Base-by-base conservation (phyloP, 2,797 vertebrate species). In the Arnoldichthys spilopterus region DNA sequence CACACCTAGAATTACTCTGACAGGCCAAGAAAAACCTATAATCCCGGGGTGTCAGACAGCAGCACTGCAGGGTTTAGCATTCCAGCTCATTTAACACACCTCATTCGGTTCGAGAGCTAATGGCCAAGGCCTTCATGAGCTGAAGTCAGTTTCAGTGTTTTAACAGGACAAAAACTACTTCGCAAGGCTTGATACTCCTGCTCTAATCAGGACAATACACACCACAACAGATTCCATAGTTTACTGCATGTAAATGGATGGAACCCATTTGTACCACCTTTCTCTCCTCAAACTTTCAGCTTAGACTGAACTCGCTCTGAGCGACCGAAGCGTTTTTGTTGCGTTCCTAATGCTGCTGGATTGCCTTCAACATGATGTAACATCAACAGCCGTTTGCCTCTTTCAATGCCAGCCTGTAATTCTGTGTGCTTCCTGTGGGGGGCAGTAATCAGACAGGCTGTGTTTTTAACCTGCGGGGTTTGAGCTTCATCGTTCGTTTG, bases 21-120 rank as follows among this genome's bases (percentile, higher is more conserved):
- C 66, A 68, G 43, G 66, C 16, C 24, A 30, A n/a, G 43, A 12
- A 1, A 49, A 68, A 68, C 66, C 66, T 51, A 49, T 68, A 68
- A 68, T 68, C 30, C 30, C 32, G 7, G 28, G 30, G 16, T 61
- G 26, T 30, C 7, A 30, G 5, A 32, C 6, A 3, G 26, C 56
- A 59, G 59, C 59, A 62, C 28, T 24, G 6, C 30, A 32, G 8
- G 16, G 59, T 34, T 61, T 30, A 28, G 26, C 13, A 61, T 30
- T 62, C 59, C 18, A 34, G 28, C 28, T 62, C 30, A 62, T 62
- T 62, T 62, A 9, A 34, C 16, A 32, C 30, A 34, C 0, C 30
- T 62, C 6, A 62, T n/a, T 7, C 5, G n/a, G 2, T 20, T 62
- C 59, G n/a, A 34, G 7, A 34, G 28, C 16, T 20, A 34, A 8